Conservation (phyloP, 1,140 invertebrate genomes). For the Drosophila bocki region DNA sequence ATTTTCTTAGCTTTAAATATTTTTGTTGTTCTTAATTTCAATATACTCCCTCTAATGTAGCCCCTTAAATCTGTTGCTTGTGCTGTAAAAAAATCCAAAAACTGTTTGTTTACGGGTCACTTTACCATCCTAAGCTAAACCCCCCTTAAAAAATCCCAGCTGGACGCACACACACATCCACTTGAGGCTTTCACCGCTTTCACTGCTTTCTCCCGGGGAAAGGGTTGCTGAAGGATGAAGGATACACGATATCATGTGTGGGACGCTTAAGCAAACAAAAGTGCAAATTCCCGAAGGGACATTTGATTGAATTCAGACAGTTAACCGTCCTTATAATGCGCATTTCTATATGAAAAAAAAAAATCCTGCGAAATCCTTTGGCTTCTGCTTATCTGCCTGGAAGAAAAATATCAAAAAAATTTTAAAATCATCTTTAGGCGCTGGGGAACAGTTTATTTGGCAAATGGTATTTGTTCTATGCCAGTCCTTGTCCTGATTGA, state of each 20-base stretch:
- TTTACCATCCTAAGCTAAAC: slow-evolving; percentile 43
- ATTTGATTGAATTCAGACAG: slow-evolving; percentile 81
- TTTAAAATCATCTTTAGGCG: slow-evolving; percentile 66
- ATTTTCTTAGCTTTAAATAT: neutral
- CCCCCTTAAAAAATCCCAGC: slow-evolving; percentile 31
- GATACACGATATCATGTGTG: slow-evolving; percentile 67
- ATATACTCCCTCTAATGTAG: slow-evolving; percentile 17
- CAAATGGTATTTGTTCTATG: slow-evolving; percentile 80
- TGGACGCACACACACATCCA: slow-evolving; percentile 58
- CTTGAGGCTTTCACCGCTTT: slow-evolving; percentile 63
- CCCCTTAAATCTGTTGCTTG: slow-evolving; percentile 36
- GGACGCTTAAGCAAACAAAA: slow-evolving; percentile 71
- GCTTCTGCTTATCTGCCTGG: slow-evolving; percentile 65
- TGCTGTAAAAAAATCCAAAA: slow-evolving; percentile 40
- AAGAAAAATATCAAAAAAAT: slow-evolving; percentile 72
- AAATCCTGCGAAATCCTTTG: slow-evolving; percentile 35
- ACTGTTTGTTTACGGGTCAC: slow-evolving; percentile 80
- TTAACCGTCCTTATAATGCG: slow-evolving; percentile 70
- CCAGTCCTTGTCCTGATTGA: slow-evolving; percentile 64
- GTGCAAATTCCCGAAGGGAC: slow-evolving; percentile 77
- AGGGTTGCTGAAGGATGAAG: slow-evolving; percentile 64
- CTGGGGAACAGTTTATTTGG: slow-evolving; percentile 63
- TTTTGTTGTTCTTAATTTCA: neutral
- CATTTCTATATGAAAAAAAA: slow-evolving; percentile 58
- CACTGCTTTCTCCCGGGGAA: slow-evolving; percentile 62